These are phyloP conservation scores for Dinomys branickii DNA, from an alignment of 2,113 vertebrate species.

Conservation along the genomic window DNA sequence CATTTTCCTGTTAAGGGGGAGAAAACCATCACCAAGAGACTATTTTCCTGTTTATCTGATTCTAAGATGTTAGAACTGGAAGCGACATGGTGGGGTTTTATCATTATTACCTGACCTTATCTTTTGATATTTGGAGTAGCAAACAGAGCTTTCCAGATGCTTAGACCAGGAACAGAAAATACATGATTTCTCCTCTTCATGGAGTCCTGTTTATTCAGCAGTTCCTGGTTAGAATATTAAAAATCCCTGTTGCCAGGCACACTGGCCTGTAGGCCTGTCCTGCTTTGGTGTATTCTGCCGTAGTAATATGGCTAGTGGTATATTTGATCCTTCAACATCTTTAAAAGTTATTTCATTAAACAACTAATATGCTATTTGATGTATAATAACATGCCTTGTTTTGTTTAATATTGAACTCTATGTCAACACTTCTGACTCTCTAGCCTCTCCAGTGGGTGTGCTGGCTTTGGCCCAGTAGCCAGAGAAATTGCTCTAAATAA, in stretches of 20 bases:
- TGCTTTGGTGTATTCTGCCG: conserved; percentile 46
- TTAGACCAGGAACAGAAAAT: neutral
- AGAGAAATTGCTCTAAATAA: conserved; percentile 80
- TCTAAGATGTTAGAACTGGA: neutral
- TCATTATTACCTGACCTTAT: neutral
- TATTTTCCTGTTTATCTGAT: neutral
- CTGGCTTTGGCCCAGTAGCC: conserved; percentile 74
- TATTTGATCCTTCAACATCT: conserved; percentile 53
- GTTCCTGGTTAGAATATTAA: neutral
- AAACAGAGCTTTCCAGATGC: neutral
- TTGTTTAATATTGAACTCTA: conserved; percentile 78
- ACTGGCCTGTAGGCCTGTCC: neutral
- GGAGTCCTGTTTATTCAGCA: neutral
- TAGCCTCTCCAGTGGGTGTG: conserved; percentile 63
- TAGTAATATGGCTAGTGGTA: conserved; percentile 65
- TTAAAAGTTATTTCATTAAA: conserved; percentile 73
- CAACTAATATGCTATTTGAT: conserved; percentile 76
- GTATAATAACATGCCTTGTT: conserved; percentile 72
- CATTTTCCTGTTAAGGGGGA: neutral
- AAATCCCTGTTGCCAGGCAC: neutral
- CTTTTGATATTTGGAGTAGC: neutral
- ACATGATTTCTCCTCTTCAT: neutral
- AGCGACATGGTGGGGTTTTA: neutral
- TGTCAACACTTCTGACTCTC: conserved; percentile 77
- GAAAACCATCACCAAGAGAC: neutral